Evolutionary conservation across 2,888 invertebrate genomes (phyloP).

Genomic region (Nomada fucata): DNA sequence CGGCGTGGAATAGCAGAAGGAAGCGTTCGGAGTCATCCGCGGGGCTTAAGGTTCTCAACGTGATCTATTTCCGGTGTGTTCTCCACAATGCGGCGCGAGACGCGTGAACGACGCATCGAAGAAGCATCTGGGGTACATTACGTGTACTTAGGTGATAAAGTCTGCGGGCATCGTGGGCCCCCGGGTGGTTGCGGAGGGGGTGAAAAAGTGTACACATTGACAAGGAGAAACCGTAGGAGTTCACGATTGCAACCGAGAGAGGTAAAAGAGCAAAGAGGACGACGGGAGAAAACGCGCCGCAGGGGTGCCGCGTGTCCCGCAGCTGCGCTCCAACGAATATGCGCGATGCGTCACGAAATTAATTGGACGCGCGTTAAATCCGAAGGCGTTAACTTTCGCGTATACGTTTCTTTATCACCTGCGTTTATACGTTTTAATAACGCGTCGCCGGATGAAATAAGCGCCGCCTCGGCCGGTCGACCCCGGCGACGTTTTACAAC

Average conservation of each 20-base stretch:
- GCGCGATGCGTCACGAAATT: slow-evolving; percentile 69
- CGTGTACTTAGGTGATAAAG: too few species aligned
- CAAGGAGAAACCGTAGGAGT: neutral
- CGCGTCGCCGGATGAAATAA: slow-evolving; percentile 53
- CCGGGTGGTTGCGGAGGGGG: neutral
- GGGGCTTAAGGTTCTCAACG: slow-evolving; percentile 38
- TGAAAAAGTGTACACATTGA: slow-evolving; percentile 1
- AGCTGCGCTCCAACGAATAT: slow-evolving; percentile 59
- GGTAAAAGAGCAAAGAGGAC: slow-evolving; percentile 14
- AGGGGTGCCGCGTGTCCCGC: slow-evolving; percentile 64
- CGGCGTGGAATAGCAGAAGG: slow-evolving; percentile 17
- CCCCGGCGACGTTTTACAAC: slow-evolving; percentile 40
- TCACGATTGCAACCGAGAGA: neutral
- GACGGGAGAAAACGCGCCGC: slow-evolving; percentile 61
- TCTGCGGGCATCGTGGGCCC: too few species aligned
- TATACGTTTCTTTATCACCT: slow-evolving; percentile 66
- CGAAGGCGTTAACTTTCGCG: slow-evolving; percentile 67
- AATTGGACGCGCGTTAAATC: slow-evolving; percentile 72
- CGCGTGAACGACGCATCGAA: neutral
- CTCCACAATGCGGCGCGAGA: slow-evolving; percentile 43
- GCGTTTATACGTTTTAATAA: slow-evolving; percentile 68
- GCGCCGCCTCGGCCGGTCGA: slow-evolving; percentile 5
- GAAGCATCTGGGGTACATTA: neutral
- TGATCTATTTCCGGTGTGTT: slow-evolving; percentile 63
- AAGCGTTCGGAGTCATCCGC: slow-evolving; percentile 61